phyloP scores from a whole-genome alignment of 37 sponge, comb jelly and placozoan genomes.

The Theonella swinhoei region DNA sequence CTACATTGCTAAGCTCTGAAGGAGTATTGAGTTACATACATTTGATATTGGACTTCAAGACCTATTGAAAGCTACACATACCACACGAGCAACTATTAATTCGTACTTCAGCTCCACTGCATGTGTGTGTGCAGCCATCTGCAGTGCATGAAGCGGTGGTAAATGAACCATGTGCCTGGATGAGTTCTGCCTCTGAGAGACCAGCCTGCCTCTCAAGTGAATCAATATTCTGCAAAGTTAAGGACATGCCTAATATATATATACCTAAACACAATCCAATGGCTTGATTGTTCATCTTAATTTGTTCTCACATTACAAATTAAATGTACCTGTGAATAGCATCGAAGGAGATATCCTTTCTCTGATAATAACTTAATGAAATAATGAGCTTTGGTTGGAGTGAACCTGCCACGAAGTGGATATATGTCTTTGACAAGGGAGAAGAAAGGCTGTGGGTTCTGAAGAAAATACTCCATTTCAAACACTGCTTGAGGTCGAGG shows the following conservation, averaged over 20 bases:
- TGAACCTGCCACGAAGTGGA: constrained; percentile 56
- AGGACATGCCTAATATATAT: too few relatives aligned
- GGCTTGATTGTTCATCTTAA: background rate
- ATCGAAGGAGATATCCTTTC: constrained; percentile 62
- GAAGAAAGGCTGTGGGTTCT: constrained; percentile 77
- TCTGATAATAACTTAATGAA: constrained; percentile 70
- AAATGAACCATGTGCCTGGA: constrained; percentile 87
- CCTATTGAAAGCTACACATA: too few relatives aligned
- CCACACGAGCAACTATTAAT: too few relatives aligned
- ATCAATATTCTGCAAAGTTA: constrained; percentile 97
- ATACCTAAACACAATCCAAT: too few relatives aligned
- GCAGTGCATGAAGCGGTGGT: constrained; percentile 64
- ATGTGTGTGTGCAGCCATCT: constrained; percentile 46
- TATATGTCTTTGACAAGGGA: constrained; percentile 63
- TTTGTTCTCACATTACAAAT: too few relatives aligned
- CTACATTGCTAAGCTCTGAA: too few relatives aligned
- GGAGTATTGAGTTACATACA: too few relatives aligned
- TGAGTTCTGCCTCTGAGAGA: constrained; percentile 39
- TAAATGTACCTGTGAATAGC: constrained; percentile 81
- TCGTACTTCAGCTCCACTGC: constrained; percentile 43
- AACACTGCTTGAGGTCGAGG: constrained; percentile 68
- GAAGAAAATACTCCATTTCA: constrained; percentile 65
- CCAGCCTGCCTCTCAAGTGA: constrained; percentile 81
- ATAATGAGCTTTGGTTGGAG: constrained; percentile 64
- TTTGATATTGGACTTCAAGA: too few relatives aligned